phyloP scores from a whole-genome alignment of 1,140 invertebrate genomes.

The Euwallacea fornicatus region DNA sequence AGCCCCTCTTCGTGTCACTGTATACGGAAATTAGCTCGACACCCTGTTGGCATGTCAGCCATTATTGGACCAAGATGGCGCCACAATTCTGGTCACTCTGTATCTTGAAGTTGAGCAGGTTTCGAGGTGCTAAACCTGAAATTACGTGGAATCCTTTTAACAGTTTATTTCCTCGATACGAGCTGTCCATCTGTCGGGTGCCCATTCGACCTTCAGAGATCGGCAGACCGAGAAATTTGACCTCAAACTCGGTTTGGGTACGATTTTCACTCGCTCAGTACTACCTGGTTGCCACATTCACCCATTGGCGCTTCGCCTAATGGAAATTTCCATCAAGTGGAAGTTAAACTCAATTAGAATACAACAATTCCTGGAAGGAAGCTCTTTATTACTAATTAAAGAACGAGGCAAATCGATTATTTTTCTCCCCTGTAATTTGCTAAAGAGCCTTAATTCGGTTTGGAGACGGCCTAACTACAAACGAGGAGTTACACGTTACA shows the following conservation, averaged over 20 bases:
- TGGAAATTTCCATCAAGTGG: background rate
- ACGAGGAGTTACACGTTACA: constrained; percentile 20
- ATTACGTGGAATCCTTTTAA: constrained; percentile 11
- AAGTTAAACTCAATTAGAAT: constrained; percentile 13
- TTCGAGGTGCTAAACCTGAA: constrained; percentile 4
- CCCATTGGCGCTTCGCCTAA: background rate
- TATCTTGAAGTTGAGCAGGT: background rate
- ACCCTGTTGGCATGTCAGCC: too few relatives aligned
- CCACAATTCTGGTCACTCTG: too few relatives aligned
- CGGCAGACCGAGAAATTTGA: constrained; percentile 49
- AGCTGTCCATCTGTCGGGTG: background rate
- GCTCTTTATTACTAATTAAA: constrained; percentile 12
- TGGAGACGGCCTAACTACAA: constrained; percentile 13
- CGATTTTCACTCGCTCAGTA: constrained; percentile 14
- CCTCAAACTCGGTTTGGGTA: constrained; percentile 39
- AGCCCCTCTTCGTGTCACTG: background rate
- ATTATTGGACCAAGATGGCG: too few relatives aligned
- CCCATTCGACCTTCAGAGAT: constrained; percentile 45
- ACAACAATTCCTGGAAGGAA: constrained; percentile 1
- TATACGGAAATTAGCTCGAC: background rate
- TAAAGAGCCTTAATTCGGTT: constrained; percentile 25
- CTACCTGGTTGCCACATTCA: constrained; percentile 10
- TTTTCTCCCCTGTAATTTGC: constrained; percentile 23
- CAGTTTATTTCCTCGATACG: constrained; percentile 19
- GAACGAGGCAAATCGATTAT: constrained; percentile 17